phyloP scores from a whole-genome alignment of 2,797 vertebrate genomes.

The Peromyscus melanophrys region DNA sequence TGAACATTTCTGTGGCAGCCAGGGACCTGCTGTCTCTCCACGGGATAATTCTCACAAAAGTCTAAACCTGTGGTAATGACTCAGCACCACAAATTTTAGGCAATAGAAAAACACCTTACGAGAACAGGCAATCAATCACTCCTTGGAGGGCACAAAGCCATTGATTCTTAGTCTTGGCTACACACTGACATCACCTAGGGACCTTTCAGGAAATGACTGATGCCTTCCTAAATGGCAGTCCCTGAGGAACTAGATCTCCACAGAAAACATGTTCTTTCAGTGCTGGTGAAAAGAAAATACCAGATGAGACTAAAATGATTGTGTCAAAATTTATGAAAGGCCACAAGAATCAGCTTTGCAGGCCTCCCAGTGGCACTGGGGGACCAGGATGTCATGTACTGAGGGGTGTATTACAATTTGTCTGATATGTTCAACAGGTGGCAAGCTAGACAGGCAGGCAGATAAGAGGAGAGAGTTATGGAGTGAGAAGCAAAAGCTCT shows the following conservation, averaged over 20 bases:
- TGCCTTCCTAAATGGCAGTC: not conserved
- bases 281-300: conserved; percentile 14
- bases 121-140: not conserved
- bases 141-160: not conserved
- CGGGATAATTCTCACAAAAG: not conserved
- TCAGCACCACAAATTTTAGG: not conserved
- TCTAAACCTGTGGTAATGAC: conserved; percentile 8
- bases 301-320: not conserved
- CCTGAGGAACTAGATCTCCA: conserved; percentile 38
- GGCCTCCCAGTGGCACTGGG: not conserved
- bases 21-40: not conserved
- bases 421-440: not conserved
- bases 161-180: not conserved
- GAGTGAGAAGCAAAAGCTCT: conserved; percentile 5
- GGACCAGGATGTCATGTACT: not conserved
- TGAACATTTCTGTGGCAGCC: not conserved
- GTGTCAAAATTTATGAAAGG: conserved; percentile 42
- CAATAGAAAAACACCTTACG: not conserved
- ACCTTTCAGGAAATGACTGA: conserved; percentile 17
- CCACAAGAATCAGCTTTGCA: conserved; percentile 6
- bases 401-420: not conserved
- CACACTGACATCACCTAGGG: not conserved
- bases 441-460: not conserved
- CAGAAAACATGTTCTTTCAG: conserved; percentile 26
- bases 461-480: conserved; percentile 6